These are phyloP conservation scores for Anorthoa munda DNA, from an alignment of 2,888 invertebrate species.

Conservation along the genomic window DNA sequence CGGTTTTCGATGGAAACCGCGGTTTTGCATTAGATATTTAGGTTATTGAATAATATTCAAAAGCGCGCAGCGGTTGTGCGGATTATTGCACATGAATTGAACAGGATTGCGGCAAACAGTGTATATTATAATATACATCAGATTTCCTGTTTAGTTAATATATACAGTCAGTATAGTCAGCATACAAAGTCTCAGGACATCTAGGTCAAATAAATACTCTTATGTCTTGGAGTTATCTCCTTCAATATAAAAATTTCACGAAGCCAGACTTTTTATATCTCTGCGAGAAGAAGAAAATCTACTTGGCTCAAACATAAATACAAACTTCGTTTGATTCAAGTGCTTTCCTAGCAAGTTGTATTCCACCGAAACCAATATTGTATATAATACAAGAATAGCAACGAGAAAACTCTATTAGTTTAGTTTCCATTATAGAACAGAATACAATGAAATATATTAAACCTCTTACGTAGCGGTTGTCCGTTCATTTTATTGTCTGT, in stretches of 20 bases:
- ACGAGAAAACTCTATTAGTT: conserved; percentile 20
- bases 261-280: not conserved
- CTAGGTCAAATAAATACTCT: not conserved
- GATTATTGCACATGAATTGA: conserved; percentile 51
- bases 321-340: not conserved
- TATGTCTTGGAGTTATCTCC: no score
- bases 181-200: not conserved
- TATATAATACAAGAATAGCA: conserved; percentile 15
- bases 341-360: not conserved
- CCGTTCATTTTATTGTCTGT: conserved; percentile 16
- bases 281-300: not conserved
- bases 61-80: conserved; percentile 29
- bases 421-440: conserved; percentile 15
- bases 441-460: conserved; percentile 35
- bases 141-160: not conserved
- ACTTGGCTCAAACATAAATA: not conserved
- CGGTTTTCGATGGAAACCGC: conserved; percentile 50
- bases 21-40: conserved; percentile 58
- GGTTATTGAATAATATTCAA: conserved; percentile 61
- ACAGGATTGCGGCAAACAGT: conserved; percentile 1
- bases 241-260: not conserved
- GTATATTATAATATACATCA: conserved; percentile 19
- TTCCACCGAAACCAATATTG: conserved; percentile 15
- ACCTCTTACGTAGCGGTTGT: not conserved
- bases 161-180: not conserved